Base-by-base conservation (phyloP, 2,113 vertebrate species). In the Amazona vittata region DNA sequence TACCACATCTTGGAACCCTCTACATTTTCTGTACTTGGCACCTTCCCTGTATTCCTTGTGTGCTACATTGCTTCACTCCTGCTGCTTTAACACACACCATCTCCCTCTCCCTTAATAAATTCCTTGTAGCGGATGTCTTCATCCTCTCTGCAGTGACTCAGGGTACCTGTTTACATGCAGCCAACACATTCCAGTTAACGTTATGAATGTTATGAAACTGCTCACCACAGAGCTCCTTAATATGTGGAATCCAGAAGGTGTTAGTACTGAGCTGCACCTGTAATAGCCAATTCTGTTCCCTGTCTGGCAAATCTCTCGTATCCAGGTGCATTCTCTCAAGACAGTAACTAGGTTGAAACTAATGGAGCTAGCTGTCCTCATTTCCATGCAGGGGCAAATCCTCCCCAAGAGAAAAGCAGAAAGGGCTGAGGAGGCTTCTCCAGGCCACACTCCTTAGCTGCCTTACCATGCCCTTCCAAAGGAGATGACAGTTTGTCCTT, bases 41-140 rank as follows among this genome's bases (percentile, higher is more conserved):
- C 69, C 15, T 88, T 92, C 69, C 39, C 69, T 52, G n/a, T 92
- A 25, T 62, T 91, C n/a, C 22, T 75, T 82, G 52, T 41, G 65
- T 62, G 74, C 77, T 75, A 71, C 73, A 75, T 37, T 53, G 77
- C 74, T 57, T 89, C 65, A 7, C 39, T 89, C 65, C 69, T 73
- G 47, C 81, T 64, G 77, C 67, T 93, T 86, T 82, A 83, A 80
- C n/a, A 73, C 55, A 82, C 69, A 85, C 50, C 24, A 83, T 67
- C 39, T 83, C 49, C 19, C 29, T 24, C 50, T 76, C 29, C 55
- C 37, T 46, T 89, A 81, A 67, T 59, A 83, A 95, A 89, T 55
- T 83, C 57, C 75, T 43, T 24, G 10, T 15, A 55, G 43, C 26
- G 13, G 31, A 55, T 67, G 37, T 50, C 64, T 94, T 88, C n/a